Evolutionary conservation across 1,140 invertebrate species (phyloP).

Genomic region (Orius insidiosus): DNA sequence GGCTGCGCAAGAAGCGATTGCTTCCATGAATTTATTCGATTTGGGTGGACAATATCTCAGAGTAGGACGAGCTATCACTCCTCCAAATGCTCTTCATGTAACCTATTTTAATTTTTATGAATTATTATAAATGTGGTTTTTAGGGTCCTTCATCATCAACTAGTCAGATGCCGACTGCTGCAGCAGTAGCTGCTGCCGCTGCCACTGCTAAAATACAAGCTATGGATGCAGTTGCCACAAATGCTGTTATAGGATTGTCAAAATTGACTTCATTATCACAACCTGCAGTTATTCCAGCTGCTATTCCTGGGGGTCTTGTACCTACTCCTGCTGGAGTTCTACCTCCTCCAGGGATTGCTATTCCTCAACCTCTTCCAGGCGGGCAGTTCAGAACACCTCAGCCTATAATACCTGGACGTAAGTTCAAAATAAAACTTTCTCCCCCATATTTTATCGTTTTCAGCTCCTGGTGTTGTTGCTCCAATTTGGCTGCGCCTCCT

Average conservation of each 20-base stretch:
- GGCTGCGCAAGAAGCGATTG: constrained; percentile 87
- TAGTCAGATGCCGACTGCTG: constrained; percentile 79
- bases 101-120: constrained; percentile 6
- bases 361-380: constrained; percentile 31
- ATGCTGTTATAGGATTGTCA: constrained; percentile 36
- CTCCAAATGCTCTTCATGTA: constrained; percentile 65
- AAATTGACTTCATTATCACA: constrained; percentile 21
- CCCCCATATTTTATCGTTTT: constrained; percentile 1
- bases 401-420: constrained; percentile 19
- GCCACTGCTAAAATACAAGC: constrained; percentile 97
- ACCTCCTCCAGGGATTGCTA: constrained; percentile 38
- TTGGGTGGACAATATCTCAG: constrained; percentile 88
- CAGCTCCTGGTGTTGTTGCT: constrained; percentile 29
- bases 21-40: constrained; percentile 98
- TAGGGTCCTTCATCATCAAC: constrained; percentile 50
- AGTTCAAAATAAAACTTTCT: background rate
- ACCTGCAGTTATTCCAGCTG: constrained; percentile 20
- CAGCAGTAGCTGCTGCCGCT: constrained; percentile 88
- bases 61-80: constrained; percentile 89
- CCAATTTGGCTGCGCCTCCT: constrained; percentile 26
- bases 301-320: constrained; percentile 17
- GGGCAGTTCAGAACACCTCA: constrained; percentile 26
- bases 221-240: constrained; percentile 82
- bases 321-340: constrained; percentile 16
- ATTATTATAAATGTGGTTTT: too few species aligned